These are phyloP conservation scores for Rhinolophus sinicus DNA, from an alignment of 2,113 vertebrate species.

Conservation along the genomic window DNA sequence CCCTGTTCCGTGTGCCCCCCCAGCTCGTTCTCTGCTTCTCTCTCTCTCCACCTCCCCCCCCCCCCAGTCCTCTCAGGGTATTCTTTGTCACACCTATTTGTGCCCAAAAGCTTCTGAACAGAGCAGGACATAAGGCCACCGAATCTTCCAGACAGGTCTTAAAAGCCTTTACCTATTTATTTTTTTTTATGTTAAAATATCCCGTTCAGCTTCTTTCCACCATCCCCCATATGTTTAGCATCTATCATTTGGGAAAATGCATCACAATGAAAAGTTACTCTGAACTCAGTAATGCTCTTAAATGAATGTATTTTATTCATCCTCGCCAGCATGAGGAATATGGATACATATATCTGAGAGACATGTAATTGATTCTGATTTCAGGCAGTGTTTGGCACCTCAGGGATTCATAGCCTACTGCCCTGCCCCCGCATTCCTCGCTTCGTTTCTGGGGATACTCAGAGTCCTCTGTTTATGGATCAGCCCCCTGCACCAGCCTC, in stretches of 20 bases:
- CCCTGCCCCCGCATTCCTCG: too few species aligned
- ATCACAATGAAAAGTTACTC: slow-evolving; percentile 18
- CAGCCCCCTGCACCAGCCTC: neutral
- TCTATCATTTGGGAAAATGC: neutral
- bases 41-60: neutral
- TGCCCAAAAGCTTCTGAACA: neutral
- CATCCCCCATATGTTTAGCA: neutral
- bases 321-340: neutral
- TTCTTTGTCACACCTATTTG: neutral
- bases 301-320: neutral
- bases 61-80: neutral
- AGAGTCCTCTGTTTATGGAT: neutral
- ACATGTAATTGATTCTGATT: neutral
- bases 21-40: too few species aligned
- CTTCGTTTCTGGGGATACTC: neutral
- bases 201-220: neutral
- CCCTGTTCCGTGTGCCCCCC: neutral
- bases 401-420: neutral
- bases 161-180: neutral
- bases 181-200: neutral
- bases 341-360: neutral
- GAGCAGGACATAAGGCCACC: neutral
- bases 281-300: neutral
- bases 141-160: neutral
- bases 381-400: neutral